Conservation (phyloP, 2,797 vertebrate species). For the Masticophis lateralis region DNA sequence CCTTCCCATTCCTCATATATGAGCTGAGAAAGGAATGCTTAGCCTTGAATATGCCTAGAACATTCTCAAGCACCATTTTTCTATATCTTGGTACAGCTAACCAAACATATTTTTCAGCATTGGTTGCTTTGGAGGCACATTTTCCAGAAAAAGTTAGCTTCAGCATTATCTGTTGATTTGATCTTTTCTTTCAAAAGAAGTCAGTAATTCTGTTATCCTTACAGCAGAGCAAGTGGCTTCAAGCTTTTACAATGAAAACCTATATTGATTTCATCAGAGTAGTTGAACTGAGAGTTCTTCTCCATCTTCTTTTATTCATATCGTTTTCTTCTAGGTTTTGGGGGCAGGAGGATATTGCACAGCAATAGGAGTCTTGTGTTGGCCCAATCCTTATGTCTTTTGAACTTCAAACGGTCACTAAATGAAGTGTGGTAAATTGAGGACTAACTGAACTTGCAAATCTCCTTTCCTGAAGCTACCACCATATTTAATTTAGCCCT, state of each 20-base stretch:
- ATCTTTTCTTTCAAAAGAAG: background rate
- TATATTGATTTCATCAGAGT: background rate
- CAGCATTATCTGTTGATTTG: background rate
- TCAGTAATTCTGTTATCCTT: background rate
- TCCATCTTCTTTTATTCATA: background rate
- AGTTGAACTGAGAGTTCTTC: background rate
- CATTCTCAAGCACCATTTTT: background rate
- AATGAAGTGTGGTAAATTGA: background rate
- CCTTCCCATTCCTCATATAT: background rate
- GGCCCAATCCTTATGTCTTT: background rate
- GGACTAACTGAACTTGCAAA: background rate
- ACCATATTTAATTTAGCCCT: background rate
- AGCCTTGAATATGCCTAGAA: background rate
- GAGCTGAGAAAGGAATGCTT: background rate
- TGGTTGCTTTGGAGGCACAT: background rate
- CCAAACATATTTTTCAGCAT: background rate
- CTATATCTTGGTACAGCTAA: background rate
- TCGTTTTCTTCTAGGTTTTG: background rate
- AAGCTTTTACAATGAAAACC: background rate
- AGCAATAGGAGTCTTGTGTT: background rate
- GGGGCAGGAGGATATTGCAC: background rate
- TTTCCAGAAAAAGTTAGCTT: background rate
- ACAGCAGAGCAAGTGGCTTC: background rate
- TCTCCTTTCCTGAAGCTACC: background rate
- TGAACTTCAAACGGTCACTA: background rate